Conservation (phyloP, 2,888 invertebrate species). For the Anticlea derivata region DNA sequence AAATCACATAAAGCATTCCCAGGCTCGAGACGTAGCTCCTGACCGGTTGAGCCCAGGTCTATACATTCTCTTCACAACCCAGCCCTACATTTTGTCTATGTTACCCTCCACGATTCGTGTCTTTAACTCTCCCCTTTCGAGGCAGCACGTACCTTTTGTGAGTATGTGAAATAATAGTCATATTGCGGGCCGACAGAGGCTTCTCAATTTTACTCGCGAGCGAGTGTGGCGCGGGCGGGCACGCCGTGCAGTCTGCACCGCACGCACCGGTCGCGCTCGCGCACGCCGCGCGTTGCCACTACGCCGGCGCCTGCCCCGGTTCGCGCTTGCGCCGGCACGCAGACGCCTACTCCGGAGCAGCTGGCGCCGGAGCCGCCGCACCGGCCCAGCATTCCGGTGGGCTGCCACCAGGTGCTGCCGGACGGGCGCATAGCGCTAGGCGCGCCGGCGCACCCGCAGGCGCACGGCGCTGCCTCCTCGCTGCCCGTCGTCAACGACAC, state of each 20-base stretch:
- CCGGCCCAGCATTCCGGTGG: constrained; percentile 82
- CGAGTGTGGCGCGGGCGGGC: constrained; percentile 89
- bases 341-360: constrained; percentile 53
- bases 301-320: constrained; percentile 71
- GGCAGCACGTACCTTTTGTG: constrained; percentile 36
- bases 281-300: constrained; percentile 69
- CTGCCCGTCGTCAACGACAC: constrained; percentile 81
- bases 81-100: constrained; percentile 12
- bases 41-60: constrained; percentile 7
- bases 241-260: constrained; percentile 85
- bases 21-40: constrained; percentile 9
- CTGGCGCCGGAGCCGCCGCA: constrained; percentile 63
- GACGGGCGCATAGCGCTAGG: constrained; percentile 80
- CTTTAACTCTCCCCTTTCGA: constrained; percentile 49
- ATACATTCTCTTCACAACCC: constrained; percentile 28
- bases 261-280: constrained; percentile 71
- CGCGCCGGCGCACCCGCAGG: constrained; percentile 58
- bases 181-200: constrained; percentile 76
- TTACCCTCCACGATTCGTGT: constrained; percentile 23
- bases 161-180: constrained; percentile 55
- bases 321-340: constrained; percentile 72
- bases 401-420: constrained; percentile 78
- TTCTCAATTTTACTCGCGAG: constrained; percentile 88
- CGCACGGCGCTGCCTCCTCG: constrained; percentile 52
- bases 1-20: constrained; percentile 53